Evolutionary conservation across 2,888 invertebrate species (phyloP).

Genomic region (Xylophagus ater): DNA sequence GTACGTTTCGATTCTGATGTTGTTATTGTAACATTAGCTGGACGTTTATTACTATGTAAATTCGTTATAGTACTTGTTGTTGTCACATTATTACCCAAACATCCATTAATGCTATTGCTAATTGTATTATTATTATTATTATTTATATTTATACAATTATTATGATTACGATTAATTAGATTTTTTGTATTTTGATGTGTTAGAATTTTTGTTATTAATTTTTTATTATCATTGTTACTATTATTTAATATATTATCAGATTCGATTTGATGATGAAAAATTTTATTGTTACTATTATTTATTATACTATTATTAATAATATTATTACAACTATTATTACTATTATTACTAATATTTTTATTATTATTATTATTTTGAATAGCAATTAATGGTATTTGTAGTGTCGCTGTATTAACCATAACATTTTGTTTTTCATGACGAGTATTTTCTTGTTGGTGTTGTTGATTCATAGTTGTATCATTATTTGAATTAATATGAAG

Average conservation of each 20-base stretch:
- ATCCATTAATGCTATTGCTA: neutral
- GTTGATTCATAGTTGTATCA: conserved; percentile 14
- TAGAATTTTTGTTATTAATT: conserved; percentile 6
- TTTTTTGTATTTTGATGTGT: too few species aligned
- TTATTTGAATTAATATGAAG: conserved; percentile 18
- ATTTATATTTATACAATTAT: neutral
- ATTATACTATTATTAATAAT: conserved; percentile 1
- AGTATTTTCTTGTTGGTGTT: conserved; percentile 21
- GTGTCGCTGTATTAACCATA: conserved; percentile 13
- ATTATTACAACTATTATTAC: conserved; percentile 17
- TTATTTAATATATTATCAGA: neutral
- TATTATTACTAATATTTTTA: conserved; percentile 7
- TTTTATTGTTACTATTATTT: neutral
- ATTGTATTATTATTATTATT: neutral
- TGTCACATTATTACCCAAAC: conserved; percentile 2
- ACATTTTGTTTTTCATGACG: conserved; percentile 29
- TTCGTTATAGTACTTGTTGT: conserved; percentile 9
- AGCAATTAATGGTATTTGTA: conserved; percentile 26
- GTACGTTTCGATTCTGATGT: conserved; percentile 16
- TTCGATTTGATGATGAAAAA: neutral
- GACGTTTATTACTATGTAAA: conserved; percentile 18
- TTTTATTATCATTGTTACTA: neutral
- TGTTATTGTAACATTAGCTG: conserved; percentile 15
- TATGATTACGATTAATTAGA: neutral
- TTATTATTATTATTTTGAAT: conserved; percentile 32